phyloP scores from a whole-genome alignment of 2,113 vertebrate species.

The Lophochroa leadbeateri region DNA sequence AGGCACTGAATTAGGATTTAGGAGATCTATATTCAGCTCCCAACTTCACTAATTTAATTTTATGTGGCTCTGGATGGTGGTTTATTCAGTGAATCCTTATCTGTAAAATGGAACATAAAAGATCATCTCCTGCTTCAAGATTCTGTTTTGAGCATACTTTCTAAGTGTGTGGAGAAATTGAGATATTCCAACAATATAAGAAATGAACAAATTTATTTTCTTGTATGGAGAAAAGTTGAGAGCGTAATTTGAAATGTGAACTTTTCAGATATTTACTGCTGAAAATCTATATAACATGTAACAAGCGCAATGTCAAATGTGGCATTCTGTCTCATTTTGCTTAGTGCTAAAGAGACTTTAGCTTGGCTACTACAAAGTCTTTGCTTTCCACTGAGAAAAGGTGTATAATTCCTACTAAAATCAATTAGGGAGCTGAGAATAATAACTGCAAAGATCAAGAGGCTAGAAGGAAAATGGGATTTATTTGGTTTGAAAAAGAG shows the following conservation, averaged over 20 bases:
- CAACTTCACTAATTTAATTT: background rate
- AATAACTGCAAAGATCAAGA: background rate
- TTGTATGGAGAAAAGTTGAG: background rate
- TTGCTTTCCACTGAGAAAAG: background rate
- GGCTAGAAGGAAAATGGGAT: background rate
- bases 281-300: background rate
- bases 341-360: background rate
- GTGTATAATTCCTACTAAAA: background rate
- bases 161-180: background rate
- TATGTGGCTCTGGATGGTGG: background rate
- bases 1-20: background rate
- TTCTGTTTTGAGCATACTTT: background rate
- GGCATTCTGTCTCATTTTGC: background rate
- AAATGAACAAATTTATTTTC: background rate
- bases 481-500: conserved; percentile 3
- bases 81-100: background rate
- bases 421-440: background rate
- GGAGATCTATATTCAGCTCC: background rate
- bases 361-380: background rate
- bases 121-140: background rate
- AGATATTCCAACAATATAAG: background rate
- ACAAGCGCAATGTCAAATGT: background rate
- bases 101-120: background rate
- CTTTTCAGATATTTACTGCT: background rate
- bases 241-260: background rate